Base-by-base conservation (phyloP, 2,888 invertebrate species). In the Tetheella fluctuosa region DNA sequence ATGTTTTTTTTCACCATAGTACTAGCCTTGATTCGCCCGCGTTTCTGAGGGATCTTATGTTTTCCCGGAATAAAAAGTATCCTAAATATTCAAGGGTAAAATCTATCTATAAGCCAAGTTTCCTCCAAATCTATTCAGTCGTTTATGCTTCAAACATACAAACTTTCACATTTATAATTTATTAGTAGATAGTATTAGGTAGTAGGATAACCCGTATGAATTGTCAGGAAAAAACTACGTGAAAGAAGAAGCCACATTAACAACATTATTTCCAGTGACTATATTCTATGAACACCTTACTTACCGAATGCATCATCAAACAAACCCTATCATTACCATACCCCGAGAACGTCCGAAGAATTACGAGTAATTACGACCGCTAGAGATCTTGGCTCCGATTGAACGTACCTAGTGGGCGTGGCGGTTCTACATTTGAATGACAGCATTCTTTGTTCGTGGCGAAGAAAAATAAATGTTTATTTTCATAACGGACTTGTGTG, bases 271-370 rank as follows among this genome's bases (percentile, higher is more conserved):
- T 48, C 48, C 17, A 48, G 20, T 48, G 20, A 48, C 48, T 48
- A 7, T 34, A 73, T 70, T 82, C 77, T 80, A 67, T 77, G 76
- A 55, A 58, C 63, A 64, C 64, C 63, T 63, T 67, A 68, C 66
- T 71, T 66, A 74, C 73, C 74, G 76, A 80, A 77, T 76, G 84
- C 81, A 80, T 77, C 80, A 78, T 85, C 83, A 83, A 79, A 80
- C 73, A 69, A 73, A 88, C 81, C 87, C 89, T 83, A 82, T 88
- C 79, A 90, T 91, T 91, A 90, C 77, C 62, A 69, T 62, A 64
- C 73, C 65, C 63, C 75, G 73, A 78, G 79, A 73, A 79, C 75
- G 80, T 64, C 77, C 79, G 73, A 79, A 78, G 83, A 83, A 80
- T 81, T 80, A 80, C 79, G 73, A 82, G 79, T 84, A 85, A 86